phyloP scores from a whole-genome alignment of 2,113 vertebrate genomes.

The Tragelaphus strepsiceros region DNA sequence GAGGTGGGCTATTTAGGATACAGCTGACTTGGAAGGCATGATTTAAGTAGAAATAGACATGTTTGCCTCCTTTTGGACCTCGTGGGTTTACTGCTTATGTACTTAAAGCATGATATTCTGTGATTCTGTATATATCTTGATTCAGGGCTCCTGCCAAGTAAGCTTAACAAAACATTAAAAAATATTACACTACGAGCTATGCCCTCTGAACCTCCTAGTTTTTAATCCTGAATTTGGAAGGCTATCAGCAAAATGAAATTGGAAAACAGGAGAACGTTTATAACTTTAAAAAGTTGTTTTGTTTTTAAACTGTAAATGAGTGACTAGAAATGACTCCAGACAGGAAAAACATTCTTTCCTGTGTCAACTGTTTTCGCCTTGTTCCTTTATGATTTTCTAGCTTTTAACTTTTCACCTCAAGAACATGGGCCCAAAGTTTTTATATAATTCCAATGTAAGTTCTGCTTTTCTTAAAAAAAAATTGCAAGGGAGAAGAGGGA shows the following conservation, averaged over 20 bases:
- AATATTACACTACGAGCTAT: background rate
- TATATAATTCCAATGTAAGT: background rate
- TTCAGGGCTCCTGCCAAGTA: conserved; percentile 18
- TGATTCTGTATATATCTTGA: conserved; percentile 38
- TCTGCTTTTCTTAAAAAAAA: background rate
- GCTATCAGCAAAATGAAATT: background rate
- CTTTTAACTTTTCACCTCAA: conserved; percentile 21
- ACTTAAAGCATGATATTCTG: background rate
- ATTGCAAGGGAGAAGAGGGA: background rate
- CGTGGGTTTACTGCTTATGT: conserved; percentile 13
- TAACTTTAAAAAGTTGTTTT: conserved; percentile 4
- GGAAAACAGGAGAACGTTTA: conserved; percentile 9
- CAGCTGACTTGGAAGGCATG: background rate
- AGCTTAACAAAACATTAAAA: conserved; percentile 48
- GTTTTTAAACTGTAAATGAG: background rate
- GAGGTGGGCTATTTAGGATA: background rate
- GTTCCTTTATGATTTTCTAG: background rate
- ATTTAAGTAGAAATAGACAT: conserved; percentile 17
- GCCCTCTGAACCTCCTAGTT: background rate
- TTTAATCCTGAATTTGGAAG: conserved; percentile 19
- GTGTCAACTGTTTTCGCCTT: background rate
- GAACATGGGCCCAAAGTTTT: background rate
- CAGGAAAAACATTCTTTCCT: background rate
- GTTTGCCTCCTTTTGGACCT: background rate
- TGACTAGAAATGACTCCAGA: background rate